Evolutionary conservation across 92 coral and sea anemone species (phyloP).

Genomic region (Palythoa grandis): DNA sequence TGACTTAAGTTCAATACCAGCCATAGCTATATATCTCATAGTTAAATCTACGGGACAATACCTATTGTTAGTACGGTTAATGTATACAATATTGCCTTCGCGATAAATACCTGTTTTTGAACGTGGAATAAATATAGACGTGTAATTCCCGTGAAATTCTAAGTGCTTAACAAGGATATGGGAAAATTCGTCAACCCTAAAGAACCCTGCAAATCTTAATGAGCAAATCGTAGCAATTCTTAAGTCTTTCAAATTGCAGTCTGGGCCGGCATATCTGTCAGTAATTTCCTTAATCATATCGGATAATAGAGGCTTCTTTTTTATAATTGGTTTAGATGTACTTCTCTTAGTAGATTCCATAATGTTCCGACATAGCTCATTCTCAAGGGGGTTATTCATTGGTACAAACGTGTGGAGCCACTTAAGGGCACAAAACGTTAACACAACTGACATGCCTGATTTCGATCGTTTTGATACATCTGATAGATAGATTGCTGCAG

Average conservation of each 20-base stretch:
- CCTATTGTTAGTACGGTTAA: conserved; percentile 4
- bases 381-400: background rate
- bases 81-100: conserved; percentile 45
- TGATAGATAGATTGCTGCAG: background rate
- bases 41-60: conserved; percentile 40
- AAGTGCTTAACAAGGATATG: background rate
- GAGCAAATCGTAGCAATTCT: background rate
- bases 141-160: background rate
- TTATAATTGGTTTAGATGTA: background rate
- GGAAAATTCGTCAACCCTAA: background rate
- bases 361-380: background rate
- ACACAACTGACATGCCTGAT: background rate
- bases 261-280: background rate
- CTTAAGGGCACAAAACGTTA: background rate
- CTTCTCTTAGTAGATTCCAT: background rate
- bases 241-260: too few species aligned
- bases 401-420: background rate
- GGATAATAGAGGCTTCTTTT: background rate
- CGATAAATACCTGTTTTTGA: conserved; percentile 32
- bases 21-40: conserved; percentile 3
- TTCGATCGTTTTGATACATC: background rate
- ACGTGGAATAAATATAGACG: conserved; percentile 35
- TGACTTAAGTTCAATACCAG: conserved; percentile 3
- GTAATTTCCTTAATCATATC: background rate
- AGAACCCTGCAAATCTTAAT: background rate